Percentiles rank a stretch among this genome's conserved stretches.
Evolutionary conservation across 2,888 invertebrate species (phyloP).

Genomic region (Catocala nupta): DNA sequence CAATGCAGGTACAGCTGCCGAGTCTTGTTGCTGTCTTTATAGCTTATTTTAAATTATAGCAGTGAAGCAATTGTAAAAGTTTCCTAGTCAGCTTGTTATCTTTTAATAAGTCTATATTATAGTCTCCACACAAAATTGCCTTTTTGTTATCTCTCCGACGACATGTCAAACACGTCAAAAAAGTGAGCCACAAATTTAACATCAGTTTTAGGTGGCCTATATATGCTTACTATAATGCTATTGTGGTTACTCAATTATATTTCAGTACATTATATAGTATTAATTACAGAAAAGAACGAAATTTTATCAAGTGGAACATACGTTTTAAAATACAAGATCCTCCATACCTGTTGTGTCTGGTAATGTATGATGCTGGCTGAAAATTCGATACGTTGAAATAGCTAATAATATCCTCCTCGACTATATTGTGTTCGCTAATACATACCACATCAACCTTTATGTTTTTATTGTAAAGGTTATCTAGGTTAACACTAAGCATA

Average conservation of each 20-base stretch:
- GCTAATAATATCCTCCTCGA: no score
- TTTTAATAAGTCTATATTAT: no score
- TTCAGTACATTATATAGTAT: constrained; percentile 1
- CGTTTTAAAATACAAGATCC: constrained; percentile 1
- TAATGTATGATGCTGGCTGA: background rate
- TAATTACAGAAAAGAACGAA: background rate
- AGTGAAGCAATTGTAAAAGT: no score
- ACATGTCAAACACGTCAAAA: no score
- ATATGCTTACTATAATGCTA: background rate
- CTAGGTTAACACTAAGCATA: constrained; percentile 1
- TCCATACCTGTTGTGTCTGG: background rate
- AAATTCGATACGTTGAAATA: background rate
- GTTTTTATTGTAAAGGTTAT: background rate
- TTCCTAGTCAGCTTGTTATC: no score
- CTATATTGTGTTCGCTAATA: constrained; percentile 12
- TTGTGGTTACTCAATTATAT: constrained; percentile 4
- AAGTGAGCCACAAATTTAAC: no score
- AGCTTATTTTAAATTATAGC: no score
- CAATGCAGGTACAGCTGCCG: no score
- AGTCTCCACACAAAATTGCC: no score
- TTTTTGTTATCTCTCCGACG: no score
- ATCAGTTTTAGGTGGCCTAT: no score
- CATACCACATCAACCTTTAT: background rate
- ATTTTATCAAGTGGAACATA: constrained; percentile 1
- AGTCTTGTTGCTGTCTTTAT: no score